Percentiles rank a stretch among this genome's conserved stretches.
Evolutionary conservation across 2,797 vertebrate species (phyloP).

Genomic region (Pseudotriccus pelzelni): DNA sequence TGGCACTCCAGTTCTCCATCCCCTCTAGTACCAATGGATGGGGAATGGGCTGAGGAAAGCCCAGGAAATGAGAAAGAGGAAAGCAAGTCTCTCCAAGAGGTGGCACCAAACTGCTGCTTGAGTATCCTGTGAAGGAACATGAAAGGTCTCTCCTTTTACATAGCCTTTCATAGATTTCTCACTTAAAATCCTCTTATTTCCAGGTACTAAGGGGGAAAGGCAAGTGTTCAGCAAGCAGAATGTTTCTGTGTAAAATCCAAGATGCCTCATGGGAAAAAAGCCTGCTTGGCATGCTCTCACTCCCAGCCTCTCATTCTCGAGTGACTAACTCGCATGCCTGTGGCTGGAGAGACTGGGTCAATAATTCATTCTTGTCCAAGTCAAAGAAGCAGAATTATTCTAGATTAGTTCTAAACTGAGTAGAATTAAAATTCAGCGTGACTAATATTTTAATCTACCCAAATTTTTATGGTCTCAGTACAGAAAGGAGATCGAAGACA

Average conservation of each 20-base stretch:
- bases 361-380: neutral
- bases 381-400: neutral
- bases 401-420: neutral
- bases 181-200: neutral
- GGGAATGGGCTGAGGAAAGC: neutral
- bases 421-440: neutral
- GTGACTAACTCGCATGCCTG: neutral
- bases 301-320: rapidly evolving
- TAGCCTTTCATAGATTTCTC: neutral
- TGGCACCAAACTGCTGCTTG: neutral
- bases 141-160: neutral
- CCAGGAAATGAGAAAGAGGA: neutral
- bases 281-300: neutral
- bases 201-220: neutral
- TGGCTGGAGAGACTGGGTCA: neutral
- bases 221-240: neutral
- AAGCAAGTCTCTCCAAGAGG: neutral
- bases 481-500: neutral
- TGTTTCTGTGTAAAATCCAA: neutral
- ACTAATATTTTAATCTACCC: neutral
- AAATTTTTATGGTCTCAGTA: neutral
- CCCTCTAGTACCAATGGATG: neutral
- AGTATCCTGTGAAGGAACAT: neutral
- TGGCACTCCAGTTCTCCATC: neutral
- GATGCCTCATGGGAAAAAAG: neutral